Evolutionary conservation across 2,797 vertebrate genomes (phyloP).

Genomic region (Moxostoma hubbsi): DNA sequence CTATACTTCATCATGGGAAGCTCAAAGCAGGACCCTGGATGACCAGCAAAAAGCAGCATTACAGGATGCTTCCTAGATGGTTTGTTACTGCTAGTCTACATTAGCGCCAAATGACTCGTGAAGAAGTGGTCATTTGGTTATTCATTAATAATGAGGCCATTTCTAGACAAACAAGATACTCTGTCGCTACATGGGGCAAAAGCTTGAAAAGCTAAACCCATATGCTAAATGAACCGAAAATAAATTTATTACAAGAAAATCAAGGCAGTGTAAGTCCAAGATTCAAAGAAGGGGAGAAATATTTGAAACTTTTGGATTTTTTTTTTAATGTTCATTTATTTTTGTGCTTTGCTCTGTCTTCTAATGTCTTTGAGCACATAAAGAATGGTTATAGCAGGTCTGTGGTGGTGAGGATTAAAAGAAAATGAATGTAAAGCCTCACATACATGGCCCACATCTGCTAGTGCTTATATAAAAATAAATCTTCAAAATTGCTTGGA

Average conservation of each 20-base stretch:
- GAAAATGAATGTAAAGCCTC: conserved; percentile 4
- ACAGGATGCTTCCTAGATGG: background rate
- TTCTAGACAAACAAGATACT: conserved; percentile 29
- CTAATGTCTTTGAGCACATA: conserved; percentile 25
- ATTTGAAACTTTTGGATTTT: background rate
- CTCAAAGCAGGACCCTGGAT: background rate
- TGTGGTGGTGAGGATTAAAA: conserved; percentile 34
- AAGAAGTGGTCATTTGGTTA: conserved; percentile 41
- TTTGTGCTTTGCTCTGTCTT: background rate
- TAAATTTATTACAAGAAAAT: conserved; percentile 40
- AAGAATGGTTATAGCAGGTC: conserved; percentile 20
- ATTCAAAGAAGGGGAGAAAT: conserved; percentile 3
- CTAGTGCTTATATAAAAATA: conserved; percentile 16
- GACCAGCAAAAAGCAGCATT: conserved; percentile 23
- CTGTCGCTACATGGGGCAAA: conserved; percentile 25
- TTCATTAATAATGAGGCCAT: conserved; percentile 32
- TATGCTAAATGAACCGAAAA: conserved; percentile 43
- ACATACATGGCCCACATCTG: conserved; percentile 24
- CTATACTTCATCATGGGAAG: background rate
- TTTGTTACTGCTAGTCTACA: conserved; percentile 24
- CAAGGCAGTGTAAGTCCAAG: conserved; percentile 16
- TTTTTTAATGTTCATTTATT: background rate
- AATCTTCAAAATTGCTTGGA: background rate
- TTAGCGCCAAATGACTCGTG: conserved; percentile 36
- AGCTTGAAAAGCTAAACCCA: conserved; percentile 38